Evolutionary conservation across 2,888 invertebrate species (phyloP).

Genomic region (Drosophila anceps): DNA sequence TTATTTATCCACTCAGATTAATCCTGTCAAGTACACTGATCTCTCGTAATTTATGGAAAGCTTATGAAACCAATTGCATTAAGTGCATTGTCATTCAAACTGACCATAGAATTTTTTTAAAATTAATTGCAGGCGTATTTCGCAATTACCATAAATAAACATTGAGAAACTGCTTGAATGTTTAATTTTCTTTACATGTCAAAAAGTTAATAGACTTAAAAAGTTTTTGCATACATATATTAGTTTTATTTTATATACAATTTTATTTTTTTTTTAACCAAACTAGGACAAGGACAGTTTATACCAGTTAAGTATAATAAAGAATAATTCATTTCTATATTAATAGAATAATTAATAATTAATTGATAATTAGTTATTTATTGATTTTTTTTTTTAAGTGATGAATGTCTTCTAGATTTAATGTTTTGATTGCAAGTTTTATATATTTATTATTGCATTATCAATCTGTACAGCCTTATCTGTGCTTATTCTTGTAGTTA

Average conservation of each 20-base stretch:
- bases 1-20: conserved; percentile 1
- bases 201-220: background rate
- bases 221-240: background rate
- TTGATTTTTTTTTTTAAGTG: background rate
- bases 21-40: background rate
- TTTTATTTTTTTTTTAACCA: background rate
- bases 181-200: too few relatives aligned
- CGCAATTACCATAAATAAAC: background rate
- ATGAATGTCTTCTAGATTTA: background rate
- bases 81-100: background rate
- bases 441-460: background rate
- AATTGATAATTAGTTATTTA: background rate
- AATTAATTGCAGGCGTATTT: background rate
- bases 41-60: background rate
- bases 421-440: background rate
- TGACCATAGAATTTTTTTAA: background rate
- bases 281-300: background rate
- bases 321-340: background rate
- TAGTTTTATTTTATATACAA: too few relatives aligned
- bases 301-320: background rate
- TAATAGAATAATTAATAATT: background rate
- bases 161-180: background rate
- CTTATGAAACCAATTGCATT: background rate
- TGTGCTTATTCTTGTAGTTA: background rate
- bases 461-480: background rate